Evolutionary conservation across 2,797 vertebrate genomes (phyloP).

Genomic region (Manis javanica): DNA sequence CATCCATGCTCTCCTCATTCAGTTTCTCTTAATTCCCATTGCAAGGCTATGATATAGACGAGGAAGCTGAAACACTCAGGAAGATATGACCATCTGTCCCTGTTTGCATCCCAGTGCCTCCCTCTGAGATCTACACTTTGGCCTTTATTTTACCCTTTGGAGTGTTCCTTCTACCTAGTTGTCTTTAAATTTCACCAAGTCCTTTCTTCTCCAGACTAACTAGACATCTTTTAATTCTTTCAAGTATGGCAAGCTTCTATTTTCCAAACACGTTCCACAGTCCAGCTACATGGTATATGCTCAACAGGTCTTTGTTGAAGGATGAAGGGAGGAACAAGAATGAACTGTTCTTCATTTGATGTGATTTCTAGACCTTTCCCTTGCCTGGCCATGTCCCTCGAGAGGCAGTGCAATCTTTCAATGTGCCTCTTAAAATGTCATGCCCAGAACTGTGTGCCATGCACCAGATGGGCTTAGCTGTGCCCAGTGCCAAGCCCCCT

Average conservation of each 20-base stretch:
- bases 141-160: background rate
- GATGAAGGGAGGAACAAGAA: background rate
- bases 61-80: background rate
- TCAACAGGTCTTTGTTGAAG: background rate
- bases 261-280: too few relatives aligned
- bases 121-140: background rate
- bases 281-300: fast-evolving
- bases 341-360: background rate
- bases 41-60: background rate
- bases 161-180: background rate
- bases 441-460: background rate
- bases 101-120: too few relatives aligned
- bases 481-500: background rate
- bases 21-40: background rate
- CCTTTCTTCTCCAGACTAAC: background rate
- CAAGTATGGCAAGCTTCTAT: background rate
- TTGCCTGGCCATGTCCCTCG: background rate
- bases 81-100: too few relatives aligned
- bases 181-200: background rate
- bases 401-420: background rate
- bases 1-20: background rate
- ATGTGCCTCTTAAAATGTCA: background rate
- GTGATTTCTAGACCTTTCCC: background rate
- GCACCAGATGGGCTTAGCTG: background rate
- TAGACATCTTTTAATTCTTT: background rate